Percentiles rank a stretch among this genome's conserved stretches.
These are phyloP conservation scores for Helicoverpa assulta DNA, from an alignment of 2,888 invertebrate species.

Conservation along the genomic window DNA sequence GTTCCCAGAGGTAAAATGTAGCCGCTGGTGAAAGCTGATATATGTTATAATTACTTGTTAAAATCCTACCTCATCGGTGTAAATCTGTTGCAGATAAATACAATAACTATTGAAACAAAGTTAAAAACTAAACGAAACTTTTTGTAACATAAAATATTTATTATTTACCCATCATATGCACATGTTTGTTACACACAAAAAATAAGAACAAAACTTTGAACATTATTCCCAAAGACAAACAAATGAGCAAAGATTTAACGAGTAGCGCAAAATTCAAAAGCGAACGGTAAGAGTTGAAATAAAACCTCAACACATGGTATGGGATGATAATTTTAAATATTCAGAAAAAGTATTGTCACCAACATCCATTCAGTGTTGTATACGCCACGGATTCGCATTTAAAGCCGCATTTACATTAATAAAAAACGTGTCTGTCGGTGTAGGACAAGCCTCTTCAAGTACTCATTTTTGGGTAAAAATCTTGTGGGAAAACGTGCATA, in stretches of 20 bases:
- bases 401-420: constrained; percentile 55
- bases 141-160: background rate
- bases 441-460: constrained; percentile 40
- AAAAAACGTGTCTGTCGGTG: constrained; percentile 39
- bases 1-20: no score
- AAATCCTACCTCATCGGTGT: no score
- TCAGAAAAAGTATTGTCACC: constrained; percentile 56
- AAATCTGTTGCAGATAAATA: no score
- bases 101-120: no score
- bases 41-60: no score
- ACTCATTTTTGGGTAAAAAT: constrained; percentile 7
- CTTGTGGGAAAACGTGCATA: constrained; percentile 15
- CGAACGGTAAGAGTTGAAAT: constrained; percentile 21
- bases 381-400: constrained; percentile 46
- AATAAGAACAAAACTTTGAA: background rate
- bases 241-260: constrained; percentile 14
- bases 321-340: constrained; percentile 55
- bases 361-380: constrained; percentile 48
- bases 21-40: no score
- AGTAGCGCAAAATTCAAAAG: constrained; percentile 19
- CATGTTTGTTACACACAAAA: background rate
- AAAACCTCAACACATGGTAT: constrained; percentile 44
- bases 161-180: background rate
- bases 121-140: background rate
- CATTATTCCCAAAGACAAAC: constrained; percentile 25